Conservation (phyloP, 2,113 vertebrate species). For the Trinectes maculatus region DNA sequence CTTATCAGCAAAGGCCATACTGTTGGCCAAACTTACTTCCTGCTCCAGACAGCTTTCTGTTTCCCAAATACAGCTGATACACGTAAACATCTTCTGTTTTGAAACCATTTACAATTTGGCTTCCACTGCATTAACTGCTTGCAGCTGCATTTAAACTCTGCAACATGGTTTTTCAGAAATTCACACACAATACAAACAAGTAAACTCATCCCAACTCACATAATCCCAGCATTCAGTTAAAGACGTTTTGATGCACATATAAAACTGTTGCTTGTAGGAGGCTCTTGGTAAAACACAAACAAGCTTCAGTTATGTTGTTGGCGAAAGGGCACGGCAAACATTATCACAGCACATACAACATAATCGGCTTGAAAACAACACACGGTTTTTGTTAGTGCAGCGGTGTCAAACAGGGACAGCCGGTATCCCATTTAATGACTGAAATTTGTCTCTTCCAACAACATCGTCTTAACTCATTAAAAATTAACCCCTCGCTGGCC, state of each 20-base stretch:
- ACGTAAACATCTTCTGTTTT: slow-evolving; percentile 40
- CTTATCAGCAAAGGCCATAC: slow-evolving; percentile 72
- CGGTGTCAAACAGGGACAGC: background rate
- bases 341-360: background rate
- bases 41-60: slow-evolving; percentile 43
- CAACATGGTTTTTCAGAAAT: slow-evolving; percentile 47
- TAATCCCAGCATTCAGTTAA: no score
- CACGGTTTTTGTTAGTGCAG: background rate
- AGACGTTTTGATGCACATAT: no score
- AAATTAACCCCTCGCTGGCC: background rate
- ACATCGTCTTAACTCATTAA: background rate
- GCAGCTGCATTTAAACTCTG: slow-evolving; percentile 56
- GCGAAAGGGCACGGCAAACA: background rate
- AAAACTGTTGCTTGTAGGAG: no score
- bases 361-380: background rate
- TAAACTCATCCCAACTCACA: no score
- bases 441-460: background rate
- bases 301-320: background rate
- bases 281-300: no score
- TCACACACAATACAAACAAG: slow-evolving; percentile 44
- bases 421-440: background rate
- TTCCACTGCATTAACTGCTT: slow-evolving; percentile 31
- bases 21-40: slow-evolving; percentile 56
- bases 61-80: slow-evolving; percentile 50
- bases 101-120: slow-evolving; percentile 33